These are phyloP conservation scores for Gasteruption jaculator DNA, from an alignment of 2,888 invertebrate genomes.

Conservation along the genomic window DNA sequence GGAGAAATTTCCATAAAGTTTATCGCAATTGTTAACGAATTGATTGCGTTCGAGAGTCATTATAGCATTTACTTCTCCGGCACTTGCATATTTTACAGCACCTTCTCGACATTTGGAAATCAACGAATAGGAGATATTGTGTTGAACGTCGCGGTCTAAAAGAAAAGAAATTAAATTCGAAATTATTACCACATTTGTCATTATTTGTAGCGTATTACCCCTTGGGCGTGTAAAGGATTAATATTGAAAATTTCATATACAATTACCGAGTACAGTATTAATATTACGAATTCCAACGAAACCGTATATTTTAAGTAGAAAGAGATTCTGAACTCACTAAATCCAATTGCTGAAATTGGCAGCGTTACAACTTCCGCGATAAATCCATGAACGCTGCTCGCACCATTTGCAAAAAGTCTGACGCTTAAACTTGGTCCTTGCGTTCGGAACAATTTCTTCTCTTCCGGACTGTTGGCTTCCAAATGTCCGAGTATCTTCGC, in stretches of 20 bases:
- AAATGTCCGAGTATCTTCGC: slow-evolving; percentile 69
- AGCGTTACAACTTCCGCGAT: slow-evolving; percentile 95
- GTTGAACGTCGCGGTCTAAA: slow-evolving; percentile 84
- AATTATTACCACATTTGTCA: no score
- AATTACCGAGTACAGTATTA: neutral
- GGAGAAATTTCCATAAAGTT: slow-evolving; percentile 92
- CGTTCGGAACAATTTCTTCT: slow-evolving; percentile 73
- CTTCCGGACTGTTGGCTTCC: slow-evolving; percentile 66
- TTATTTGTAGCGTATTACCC: no score
- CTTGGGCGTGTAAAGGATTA: neutral
- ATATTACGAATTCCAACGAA: no score
- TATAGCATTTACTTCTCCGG: slow-evolving; percentile 91
- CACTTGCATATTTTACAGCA: slow-evolving; percentile 82
- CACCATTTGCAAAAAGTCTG: slow-evolving; percentile 90
- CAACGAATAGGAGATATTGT: slow-evolving; percentile 81
- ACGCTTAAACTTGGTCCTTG: slow-evolving; percentile 79
- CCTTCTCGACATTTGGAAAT: slow-evolving; percentile 81
- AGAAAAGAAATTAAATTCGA: slow-evolving; percentile 28
- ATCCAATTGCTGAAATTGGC: slow-evolving; percentile 86
- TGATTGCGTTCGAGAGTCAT: slow-evolving; percentile 84
- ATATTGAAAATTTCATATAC: neutral
- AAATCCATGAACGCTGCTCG: slow-evolving; percentile 90
- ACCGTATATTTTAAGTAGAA: neutral
- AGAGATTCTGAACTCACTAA: no score
- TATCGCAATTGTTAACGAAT: slow-evolving; percentile 79